phyloP scores from a whole-genome alignment of 1,140 invertebrate genomes.

The Whitmania pigra region DNA sequence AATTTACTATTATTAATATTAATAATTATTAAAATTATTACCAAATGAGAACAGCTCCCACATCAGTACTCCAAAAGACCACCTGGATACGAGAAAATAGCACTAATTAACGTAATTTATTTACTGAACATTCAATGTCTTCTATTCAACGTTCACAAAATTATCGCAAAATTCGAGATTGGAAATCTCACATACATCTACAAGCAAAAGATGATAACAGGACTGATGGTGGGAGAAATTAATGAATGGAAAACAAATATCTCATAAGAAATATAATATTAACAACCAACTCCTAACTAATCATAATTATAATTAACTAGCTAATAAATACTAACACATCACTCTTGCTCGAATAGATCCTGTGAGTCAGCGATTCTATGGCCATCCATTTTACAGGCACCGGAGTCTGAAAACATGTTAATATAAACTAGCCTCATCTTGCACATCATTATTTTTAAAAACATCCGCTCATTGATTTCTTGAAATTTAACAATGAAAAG shows the following conservation, averaged over 20 bases:
- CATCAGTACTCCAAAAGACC: conserved; percentile 17
- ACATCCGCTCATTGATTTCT: no score
- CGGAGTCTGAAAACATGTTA: conserved; percentile 31
- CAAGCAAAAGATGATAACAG: no score
- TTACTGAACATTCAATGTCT: background rate
- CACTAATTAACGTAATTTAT: background rate
- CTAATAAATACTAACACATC: conserved; percentile 39
- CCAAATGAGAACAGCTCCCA: conserved; percentile 17
- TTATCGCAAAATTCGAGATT: no score
- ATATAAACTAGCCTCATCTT: background rate
- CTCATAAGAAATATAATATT: background rate
- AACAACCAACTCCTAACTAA: no score
- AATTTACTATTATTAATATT: no score
- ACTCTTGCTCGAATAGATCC: conserved; percentile 42
- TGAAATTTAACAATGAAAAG: background rate
- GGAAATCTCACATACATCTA: no score
- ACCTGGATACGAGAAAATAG: background rate
- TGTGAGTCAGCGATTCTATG: conserved; percentile 42
- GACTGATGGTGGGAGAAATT: no score
- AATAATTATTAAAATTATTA: background rate
- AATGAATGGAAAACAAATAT: no score
- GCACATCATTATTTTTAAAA: background rate
- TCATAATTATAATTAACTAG: no score
- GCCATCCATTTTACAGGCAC: conserved; percentile 46
- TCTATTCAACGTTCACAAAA: no score